Evolutionary conservation across 1,140 invertebrate species (phyloP), one percentile per base, ranked within the genome.

Genomic region (Hestina assimilis): DNA sequence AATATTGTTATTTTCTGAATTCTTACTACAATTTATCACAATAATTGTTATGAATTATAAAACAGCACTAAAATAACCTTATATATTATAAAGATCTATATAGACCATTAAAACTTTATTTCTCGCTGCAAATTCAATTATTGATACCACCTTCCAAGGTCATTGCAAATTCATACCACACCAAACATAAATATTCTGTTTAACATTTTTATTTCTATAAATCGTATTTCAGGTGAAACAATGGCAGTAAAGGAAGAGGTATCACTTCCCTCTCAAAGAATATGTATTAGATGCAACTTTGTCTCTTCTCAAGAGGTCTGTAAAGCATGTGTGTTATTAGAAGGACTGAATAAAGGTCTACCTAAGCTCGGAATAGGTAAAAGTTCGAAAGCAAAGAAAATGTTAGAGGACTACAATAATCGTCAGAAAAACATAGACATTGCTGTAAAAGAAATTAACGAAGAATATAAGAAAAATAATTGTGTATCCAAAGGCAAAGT

Each of bases 241-340:
- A 81, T 99, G 63, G 91, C 92, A 53, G 91, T 98, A 3, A 96
- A 96, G 78, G 94, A 95, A 69, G 92, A 91, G 42, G 91, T 96
- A 0, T 95, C 94, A 77, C 90, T 98, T 71, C 97, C 97, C 0
- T 91, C 92, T 20, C 92, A 95, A 77, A 93, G 94, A 71, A 91
- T 90, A 51, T 99, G 98, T 89, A 89, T 87, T 11, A 90, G 94
- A 48, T 99, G 98, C 90, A 95, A 96, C 23, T 99, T 97, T 89
- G 95, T 99, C 2, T 99, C 98, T 1, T 99, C 97, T 71, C 97
- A 99, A 86, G 91, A 93, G 69, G 91, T 99, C 7, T 99, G 98
- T 80, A 99, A 99, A 89, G 98, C 98, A 0, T 99, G 98, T 88
- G 92, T 98, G 1, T 89, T 99, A 42, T 89, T 99, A 3, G 96